Evolutionary conservation across 2,113 vertebrate genomes (phyloP), one percentile per base, ranked within the genome.

Genomic region (Tragelaphus imberbis): DNA sequence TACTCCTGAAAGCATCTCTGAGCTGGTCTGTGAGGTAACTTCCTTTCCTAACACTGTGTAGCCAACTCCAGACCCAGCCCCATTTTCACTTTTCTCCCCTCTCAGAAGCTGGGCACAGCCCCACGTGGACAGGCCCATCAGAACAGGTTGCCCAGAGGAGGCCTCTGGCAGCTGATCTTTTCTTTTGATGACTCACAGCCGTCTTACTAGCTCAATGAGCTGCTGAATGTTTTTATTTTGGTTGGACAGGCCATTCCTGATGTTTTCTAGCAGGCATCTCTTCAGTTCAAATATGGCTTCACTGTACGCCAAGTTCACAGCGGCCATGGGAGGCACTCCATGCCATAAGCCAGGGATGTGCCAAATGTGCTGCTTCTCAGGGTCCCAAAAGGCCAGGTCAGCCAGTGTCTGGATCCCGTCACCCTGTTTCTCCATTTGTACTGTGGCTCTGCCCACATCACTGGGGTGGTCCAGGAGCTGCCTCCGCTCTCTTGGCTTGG

Each of bases 351-450:
- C 97, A 2, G 98, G 98, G 61, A 98, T 96, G 30, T 98, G 98
- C 98, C 98, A 98, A 13, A 97, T 68, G 2, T 98, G 97, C 49
- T 95, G 98, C 77, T 90, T 97, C 95, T 97, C 96, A 0, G 96
- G 98, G 84, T 98, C 94, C 0, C 95, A 97, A n/a, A 98, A 97
- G 14, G 92, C 93, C 91, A 94, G 81, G n/a, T 98, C 97, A 0
- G 93, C 97, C 84, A 97, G 96, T 1, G 81, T 95, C 95, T 96
- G 97, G 27, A 96, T 80, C 94, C 84, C 4, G 4, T 84, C 28
- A 0, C 92, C 98, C 91, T 98, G 99, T 15, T 98, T 98, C 91
- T 99, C 99, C 98, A 98, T 98, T 16, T 97, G 99, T 19, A 98
- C 98, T 25, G 98, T 98, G 9, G 98, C 98, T 71, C 97, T 97